A percentile compares a stretch with the other conserved stretches of the same genome.
Conservation (phyloP, 2,888 invertebrate species). For the Malthinus seriepunctatus region DNA sequence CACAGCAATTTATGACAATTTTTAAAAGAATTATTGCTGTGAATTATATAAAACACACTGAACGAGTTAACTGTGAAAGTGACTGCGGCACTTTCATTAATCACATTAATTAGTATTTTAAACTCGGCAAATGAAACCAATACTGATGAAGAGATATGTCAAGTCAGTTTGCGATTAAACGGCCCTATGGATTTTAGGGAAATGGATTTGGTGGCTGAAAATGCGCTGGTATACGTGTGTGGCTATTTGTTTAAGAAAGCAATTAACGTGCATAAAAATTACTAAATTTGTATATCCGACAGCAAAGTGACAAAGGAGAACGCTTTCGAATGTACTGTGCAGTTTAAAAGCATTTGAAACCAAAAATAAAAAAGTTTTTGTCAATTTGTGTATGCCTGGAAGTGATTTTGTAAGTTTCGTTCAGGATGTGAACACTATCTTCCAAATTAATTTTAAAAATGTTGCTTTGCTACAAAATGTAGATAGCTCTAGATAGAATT, state of each 20-base stretch:
- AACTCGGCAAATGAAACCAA: not conserved
- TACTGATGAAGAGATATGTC: not conserved
- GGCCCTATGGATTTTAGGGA: not conserved
- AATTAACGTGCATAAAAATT: slow-evolving; percentile 12
- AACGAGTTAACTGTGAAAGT: slow-evolving; percentile 4
- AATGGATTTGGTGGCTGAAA: slow-evolving; percentile 8
- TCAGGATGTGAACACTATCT: slow-evolving; percentile 6
- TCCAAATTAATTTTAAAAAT: slow-evolving; percentile 2
- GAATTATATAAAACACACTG: slow-evolving; percentile 17
- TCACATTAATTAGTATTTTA: not conserved
- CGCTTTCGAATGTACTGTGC: slow-evolving; percentile 6
- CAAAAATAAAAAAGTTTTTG: slow-evolving; percentile 13
- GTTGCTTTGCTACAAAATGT: slow-evolving; percentile 6
- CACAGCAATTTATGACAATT: slow-evolving; percentile 25
- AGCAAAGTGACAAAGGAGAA: not conserved
- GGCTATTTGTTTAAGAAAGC: slow-evolving; percentile 21
- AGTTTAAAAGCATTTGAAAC: slow-evolving; percentile 20
- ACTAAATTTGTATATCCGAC: not conserved
- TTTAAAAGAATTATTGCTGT: slow-evolving; percentile 31
- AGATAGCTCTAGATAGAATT: not conserved
- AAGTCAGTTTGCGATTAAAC: not conserved
- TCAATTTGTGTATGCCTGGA: slow-evolving; percentile 15
- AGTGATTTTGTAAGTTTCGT: slow-evolving; percentile 4
- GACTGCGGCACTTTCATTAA: slow-evolving; percentile 6
- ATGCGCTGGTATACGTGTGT: slow-evolving; percentile 15